Evolutionary conservation across 1,140 invertebrate genomes (phyloP), one percentile per base, ranked within the genome.

Genomic region (Spodoptera litura): DNA sequence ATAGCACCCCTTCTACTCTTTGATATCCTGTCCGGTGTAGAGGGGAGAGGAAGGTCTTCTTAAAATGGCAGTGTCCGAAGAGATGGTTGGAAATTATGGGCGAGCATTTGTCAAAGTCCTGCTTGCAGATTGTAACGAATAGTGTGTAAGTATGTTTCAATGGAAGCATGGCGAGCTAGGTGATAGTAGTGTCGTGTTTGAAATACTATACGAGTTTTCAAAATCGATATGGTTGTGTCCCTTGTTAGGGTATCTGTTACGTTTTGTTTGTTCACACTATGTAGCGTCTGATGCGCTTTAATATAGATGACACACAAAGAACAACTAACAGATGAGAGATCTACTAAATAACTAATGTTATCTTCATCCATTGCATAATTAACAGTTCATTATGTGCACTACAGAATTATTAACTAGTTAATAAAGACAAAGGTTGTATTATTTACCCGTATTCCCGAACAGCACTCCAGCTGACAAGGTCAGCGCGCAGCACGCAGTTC

Each of bases 41-140:
- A 20, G 79, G 68, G 72, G 78, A 13, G 55, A 15, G 59, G 72
- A 35, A 80, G 86, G 56, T 82, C 85, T 59, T 27, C 27, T 12
- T 78, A 76, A 44, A 71, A 2, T 85, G 85, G 88, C 61, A 12
- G 44, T 72, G 51, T 78, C 78, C 79, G 75, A 58, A 72, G 78
- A 85, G 83, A 85, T 85, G 82, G 72, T 82, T 78, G 85, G 81
- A 78, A 88, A 84, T 85, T 89, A 89, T 89, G 85, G 81, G 61
- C 44, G 56, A 81, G 81, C 85, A 89, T 89, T 89, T 85, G 88
- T 89, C 88, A 89, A 87, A 85, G 86, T 87, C 85, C 44, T 73
- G 81, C 85, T 83, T 83, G 84, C 70, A 80, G 81, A 85, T 83
- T 82, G 83, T 85, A 83, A 85, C 80, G 73, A 80, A 81, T 80